Conservation (phyloP, 2,797 vertebrate species). For the Apogon hyalosoma region DNA sequence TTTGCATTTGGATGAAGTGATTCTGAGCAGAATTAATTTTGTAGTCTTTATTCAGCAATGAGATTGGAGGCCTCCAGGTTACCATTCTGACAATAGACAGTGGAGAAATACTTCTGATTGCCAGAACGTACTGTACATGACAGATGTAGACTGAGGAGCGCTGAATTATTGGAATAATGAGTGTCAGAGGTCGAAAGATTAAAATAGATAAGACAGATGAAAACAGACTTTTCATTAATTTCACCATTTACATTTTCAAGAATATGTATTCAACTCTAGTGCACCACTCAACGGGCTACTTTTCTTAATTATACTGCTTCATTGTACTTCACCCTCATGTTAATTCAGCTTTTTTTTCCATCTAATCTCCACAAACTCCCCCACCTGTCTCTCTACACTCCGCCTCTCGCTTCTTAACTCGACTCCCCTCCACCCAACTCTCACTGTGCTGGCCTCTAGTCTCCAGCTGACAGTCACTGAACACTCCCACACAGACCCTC, state of each 20-base stretch:
- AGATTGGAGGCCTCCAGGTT: constrained; percentile 17
- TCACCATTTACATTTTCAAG: constrained; percentile 14
- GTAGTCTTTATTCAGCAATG: constrained; percentile 1
- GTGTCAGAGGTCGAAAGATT: constrained; percentile 25
- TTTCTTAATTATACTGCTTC: constrained; percentile 11
- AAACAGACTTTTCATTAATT: not conserved
- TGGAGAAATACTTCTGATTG: constrained; percentile 5
- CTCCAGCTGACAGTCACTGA: constrained; percentile 46
- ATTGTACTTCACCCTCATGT: constrained; percentile 26
- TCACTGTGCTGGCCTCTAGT: constrained; percentile 28
- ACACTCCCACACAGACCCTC: constrained; percentile 28
- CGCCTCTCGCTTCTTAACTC: constrained; percentile 3
- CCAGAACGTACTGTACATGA: constrained; percentile 3
- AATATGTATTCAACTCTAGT: constrained; percentile 3
- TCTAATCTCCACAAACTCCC: constrained; percentile 25
- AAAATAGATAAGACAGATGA: constrained; percentile 1
- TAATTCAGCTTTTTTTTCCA: constrained; percentile 29
- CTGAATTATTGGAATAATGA: constrained; percentile 14
- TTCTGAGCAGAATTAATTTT: not conserved
- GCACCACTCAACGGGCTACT: constrained; percentile 2
- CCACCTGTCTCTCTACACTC: constrained; percentile 6
- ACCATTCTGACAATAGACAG: not conserved
- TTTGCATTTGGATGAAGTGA: too few species aligned
- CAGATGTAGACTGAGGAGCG: constrained; percentile 9
- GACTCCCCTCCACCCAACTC: not conserved